Evolutionary conservation across 2,797 vertebrate species (phyloP), one percentile per base, ranked within the genome.

Genomic region (Leuciscus waleckii): DNA sequence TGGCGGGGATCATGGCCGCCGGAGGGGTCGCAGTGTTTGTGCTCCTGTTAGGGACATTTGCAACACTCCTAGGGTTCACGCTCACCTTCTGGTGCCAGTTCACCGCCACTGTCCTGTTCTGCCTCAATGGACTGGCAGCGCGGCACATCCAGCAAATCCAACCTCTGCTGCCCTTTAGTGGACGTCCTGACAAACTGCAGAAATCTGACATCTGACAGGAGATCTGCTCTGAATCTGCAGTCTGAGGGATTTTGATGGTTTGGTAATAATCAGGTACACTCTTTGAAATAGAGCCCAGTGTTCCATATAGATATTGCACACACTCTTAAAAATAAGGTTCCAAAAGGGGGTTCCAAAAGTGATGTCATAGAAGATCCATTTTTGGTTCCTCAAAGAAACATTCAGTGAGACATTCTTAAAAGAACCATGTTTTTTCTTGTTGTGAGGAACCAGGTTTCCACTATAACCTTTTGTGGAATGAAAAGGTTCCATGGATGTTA

Each of bases 51-150:
- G 90, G 92, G 87, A 89, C 90, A 51, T 89, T 93, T 54, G 88
- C 93, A 76, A 93, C 88, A 0, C 85, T 93, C 87, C 88, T 43
- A 0, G 92, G 95, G 82, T 95, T 96, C 91, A 96, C 95, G 0
- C 91, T 97, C 88, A 92, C 92, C 0, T 97, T 96, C 89, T 97
- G 96, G 96, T 96, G 95, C 0, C 92, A 96, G 85, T 95, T 96
- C 73, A 84, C 93, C 0, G 92, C 95, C 16, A 93, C 93, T 35
- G 96, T 95, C 89, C 95, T 97, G 89, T 94, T 97, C 89, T 96
- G 96, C 89, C 93, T 97, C 14, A 97, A 95, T 0, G 95, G 95
- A 49, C 90, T 94, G 90, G 95, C 95, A 0, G 96, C 95, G 35
- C 91, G 94, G 84, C 95, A 96, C 85, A 90, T 96, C 85, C 95